These are phyloP conservation scores for Hirtodrosophila duncani DNA, from an alignment of 2,888 invertebrate species.

Conservation along the genomic window DNA sequence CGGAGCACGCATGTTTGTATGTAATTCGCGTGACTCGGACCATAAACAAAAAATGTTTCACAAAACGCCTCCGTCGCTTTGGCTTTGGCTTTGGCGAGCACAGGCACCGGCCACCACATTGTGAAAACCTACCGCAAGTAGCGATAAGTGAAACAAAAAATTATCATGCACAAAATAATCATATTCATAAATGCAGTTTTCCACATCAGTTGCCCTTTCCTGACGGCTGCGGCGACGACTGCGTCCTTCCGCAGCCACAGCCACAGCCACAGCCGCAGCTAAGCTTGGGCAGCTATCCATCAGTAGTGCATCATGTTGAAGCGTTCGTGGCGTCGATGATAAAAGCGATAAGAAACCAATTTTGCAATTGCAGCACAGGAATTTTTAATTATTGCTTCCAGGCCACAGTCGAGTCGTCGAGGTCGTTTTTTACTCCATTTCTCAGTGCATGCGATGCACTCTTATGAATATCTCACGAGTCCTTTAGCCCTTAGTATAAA, in stretches of 20 bases:
- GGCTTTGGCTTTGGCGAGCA: no score
- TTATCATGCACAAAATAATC: constrained; percentile 73
- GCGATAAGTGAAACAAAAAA: constrained; percentile 46
- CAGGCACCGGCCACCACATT: constrained; percentile 52
- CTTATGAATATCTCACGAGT: constrained; percentile 22
- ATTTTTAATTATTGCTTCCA: constrained; percentile 71
- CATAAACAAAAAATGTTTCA: constrained; percentile 72
- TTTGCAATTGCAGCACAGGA: constrained; percentile 71
- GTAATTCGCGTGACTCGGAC: constrained; percentile 66
- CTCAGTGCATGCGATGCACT: constrained; percentile 14
- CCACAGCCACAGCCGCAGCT: background rate
- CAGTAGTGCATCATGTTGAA: constrained; percentile 72
- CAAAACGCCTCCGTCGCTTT: constrained; percentile 73
- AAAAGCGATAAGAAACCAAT: constrained; percentile 75
- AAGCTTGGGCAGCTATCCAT: constrained; percentile 62
- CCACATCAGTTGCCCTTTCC: constrained; percentile 18
- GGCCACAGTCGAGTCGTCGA: constrained; percentile 35
- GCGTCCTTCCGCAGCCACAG: constrained; percentile 2
- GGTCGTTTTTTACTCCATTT: constrained; percentile 18
- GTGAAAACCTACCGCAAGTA: constrained; percentile 47
- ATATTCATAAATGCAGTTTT: constrained; percentile 71
- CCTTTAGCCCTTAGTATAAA: constrained; percentile 29
- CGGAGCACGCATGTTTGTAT: no score
- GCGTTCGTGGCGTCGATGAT: constrained; percentile 68
- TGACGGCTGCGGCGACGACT: constrained; percentile 23